phyloP scores from a whole-genome alignment of 2,113 vertebrate genomes.

The Labrus mixtus region DNA sequence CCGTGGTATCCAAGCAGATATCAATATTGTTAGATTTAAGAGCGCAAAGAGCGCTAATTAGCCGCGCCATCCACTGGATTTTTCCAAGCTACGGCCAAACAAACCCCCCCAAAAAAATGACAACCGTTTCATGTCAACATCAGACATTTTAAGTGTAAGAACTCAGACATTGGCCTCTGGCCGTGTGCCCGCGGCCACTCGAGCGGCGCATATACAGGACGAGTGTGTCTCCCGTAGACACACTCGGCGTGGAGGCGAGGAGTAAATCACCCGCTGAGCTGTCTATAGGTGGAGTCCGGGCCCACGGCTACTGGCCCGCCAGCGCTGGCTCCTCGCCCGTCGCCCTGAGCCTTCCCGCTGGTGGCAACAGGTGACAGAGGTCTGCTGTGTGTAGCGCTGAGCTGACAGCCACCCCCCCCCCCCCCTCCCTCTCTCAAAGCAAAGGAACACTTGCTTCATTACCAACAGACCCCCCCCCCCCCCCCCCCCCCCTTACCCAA shows the following conservation, averaged over 20 bases:
- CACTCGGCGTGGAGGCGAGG: conserved; percentile 38
- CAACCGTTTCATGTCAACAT: conserved; percentile 10
- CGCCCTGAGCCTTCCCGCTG: conserved; percentile 66
- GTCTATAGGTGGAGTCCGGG: conserved; percentile 69
- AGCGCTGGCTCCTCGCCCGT: conserved; percentile 66
- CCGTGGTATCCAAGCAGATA: no score
- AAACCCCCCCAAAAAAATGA: neutral
- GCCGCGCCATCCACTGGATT: neutral
- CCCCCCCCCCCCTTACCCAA: neutral
- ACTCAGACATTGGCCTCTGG: neutral
- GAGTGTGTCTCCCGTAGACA: conserved; percentile 42
- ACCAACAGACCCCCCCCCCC: conserved; percentile 32
- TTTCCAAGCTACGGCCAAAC: neutral
- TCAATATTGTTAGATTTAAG: no score
- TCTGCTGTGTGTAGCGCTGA: conserved; percentile 70
- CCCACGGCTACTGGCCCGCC: conserved; percentile 54
- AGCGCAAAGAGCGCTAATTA: conserved; percentile 36
- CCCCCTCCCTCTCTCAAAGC: conserved; percentile 12
- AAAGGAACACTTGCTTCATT: conserved; percentile 80
- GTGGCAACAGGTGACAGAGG: conserved; percentile 83
- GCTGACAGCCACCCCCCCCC: conserved; percentile 68
- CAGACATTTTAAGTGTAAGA: conserved; percentile 5
- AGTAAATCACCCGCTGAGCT: conserved; percentile 59
- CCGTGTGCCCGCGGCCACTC: neutral
- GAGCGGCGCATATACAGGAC: neutral